Conservation (phyloP, 2,888 invertebrate species). For the Poecilus cupreus region DNA sequence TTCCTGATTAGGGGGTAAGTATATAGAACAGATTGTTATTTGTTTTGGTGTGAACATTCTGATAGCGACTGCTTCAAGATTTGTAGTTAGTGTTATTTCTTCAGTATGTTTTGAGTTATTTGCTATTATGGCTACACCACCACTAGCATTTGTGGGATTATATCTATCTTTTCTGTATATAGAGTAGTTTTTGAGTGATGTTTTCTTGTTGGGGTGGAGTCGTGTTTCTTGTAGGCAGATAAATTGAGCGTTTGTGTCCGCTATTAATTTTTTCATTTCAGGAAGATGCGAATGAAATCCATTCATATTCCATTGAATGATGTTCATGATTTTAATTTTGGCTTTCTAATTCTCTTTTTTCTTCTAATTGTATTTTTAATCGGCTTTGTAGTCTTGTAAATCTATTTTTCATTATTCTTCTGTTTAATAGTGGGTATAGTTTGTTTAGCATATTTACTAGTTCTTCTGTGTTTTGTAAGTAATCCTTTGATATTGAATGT, state of each 20-base stretch:
- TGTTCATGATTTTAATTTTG: not conserved
- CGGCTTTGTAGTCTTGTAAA: slow-evolving; percentile 9
- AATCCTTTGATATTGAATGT: not conserved
- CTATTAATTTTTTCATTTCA: not conserved
- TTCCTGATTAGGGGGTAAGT: slow-evolving; percentile 49
- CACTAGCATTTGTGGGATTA: slow-evolving; percentile 54
- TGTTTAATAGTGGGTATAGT: not conserved
- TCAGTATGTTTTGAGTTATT: slow-evolving; percentile 50
- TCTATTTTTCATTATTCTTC: slow-evolving; percentile 3
- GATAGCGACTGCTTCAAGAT: slow-evolving; percentile 62
- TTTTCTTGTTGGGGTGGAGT: not conserved
- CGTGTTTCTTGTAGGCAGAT: slow-evolving; percentile 26
- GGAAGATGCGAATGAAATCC: no score
- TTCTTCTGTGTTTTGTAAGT: not conserved
- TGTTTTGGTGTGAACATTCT: slow-evolving; percentile 37
- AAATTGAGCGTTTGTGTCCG: slow-evolving; percentile 4
- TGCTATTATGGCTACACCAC: slow-evolving; percentile 61
- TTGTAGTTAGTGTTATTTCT: slow-evolving; percentile 55
- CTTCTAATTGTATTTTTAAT: not conserved
- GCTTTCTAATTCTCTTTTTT: not conserved
- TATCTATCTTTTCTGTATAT: slow-evolving; percentile 3
- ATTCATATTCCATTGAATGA: no score
- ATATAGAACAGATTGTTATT: slow-evolving; percentile 60
- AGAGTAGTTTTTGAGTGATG: not conserved
- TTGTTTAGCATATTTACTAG: slow-evolving; percentile 18